Base-by-base conservation (phyloP, 2,797 vertebrate species). In the Nasua narica region DNA sequence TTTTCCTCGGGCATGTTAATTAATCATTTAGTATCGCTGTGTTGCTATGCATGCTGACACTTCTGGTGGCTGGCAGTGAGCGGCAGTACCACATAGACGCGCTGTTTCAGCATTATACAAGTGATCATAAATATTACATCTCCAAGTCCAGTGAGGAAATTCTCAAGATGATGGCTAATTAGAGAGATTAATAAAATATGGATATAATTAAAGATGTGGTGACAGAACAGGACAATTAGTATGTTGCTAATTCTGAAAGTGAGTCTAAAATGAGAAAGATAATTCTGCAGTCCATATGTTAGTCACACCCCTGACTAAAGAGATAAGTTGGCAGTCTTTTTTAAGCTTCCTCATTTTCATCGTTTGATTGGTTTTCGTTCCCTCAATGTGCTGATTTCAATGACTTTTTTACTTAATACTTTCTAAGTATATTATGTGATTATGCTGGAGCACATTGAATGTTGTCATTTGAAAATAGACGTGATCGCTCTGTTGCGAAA, bases 211-310 rank as follows among this genome's bases (percentile, higher is more conserved):
- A 84, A 97, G 84, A 90, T 70, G 4, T 96, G 94, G 94, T 98
- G 96, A 43, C 91, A 48, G 89, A 95, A 91, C 62, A 82, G 97
- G 97, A 97, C 95, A 96, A 67, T 11, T 96, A 90, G 81, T 93
- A 89, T 52, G 91, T 60, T 94, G 76, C 54, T 98, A 95, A 98
- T 98, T 98, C 97, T 94, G 93, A 97, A 96, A 98, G 96, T 85
- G 72, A 93, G 13, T 95, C 97, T 97, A 87, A 96, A 96, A 95
- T 54, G 50, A 94, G 65, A 81, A 77, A 96, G 93, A 97, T 87
- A 91, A 96, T 97, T 96, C 97, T 97, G 78, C 69, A 78, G 92
- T 62, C 89, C 21, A 0, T 92, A 69, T 96, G 74, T 87, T 90
- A 92, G 67, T 97, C 97, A 54, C 52, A n/a, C 90, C 76, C 23